Evolutionary conservation across 2,113 vertebrate species (phyloP), one percentile per base, ranked within the genome.

Genomic region (Caloenas nicobarica): DNA sequence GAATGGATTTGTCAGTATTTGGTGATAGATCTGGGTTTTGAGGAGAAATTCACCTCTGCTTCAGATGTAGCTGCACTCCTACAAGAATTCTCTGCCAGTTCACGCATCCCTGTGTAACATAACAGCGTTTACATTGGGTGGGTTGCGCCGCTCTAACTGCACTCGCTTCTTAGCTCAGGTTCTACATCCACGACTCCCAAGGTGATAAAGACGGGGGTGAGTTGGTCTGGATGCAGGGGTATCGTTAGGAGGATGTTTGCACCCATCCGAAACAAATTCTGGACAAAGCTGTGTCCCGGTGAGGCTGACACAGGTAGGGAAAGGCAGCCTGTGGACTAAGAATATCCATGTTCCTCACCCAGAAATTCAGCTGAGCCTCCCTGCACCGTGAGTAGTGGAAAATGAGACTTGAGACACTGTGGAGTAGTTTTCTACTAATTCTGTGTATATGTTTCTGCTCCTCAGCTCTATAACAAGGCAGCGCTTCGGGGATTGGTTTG

Each of bases 31-130:
- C 8, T 28, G 76, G 16, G 8, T 48, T 78, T 44, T 36, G 61
- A 78, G 61, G 68, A 74, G 80, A 25, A 76, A 34, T 8, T 60
- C 22, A 9, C 11, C 31, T 53, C 25, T 77, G 31, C 22, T 81
- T 48, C 7, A 4, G 68, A 9, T 22, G 26, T 57, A 14, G 34
- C 60, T 2, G 0, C 0, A 0, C 19, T 78, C 44, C 72, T 92
- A 4, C 40, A 34, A 36, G 64, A 42, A 10, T 62, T 40, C 42
- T 28, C 64, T 65, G n/a, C 42, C 5, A 0, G 33, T 16, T 88
- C 36, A 16, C 62, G 0, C 26, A 1, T 71, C 23, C 44, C 56
- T 34, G 10, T 29, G 42, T 50, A 34, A 29, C 22, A 9, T 14
- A 33, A 1, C 8, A 19, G 8, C 51, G 7, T 25, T 58, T 31